These are phyloP conservation scores for Linnaemya vulpina DNA, from an alignment of 2,888 invertebrate genomes.

Conservation along the genomic window DNA sequence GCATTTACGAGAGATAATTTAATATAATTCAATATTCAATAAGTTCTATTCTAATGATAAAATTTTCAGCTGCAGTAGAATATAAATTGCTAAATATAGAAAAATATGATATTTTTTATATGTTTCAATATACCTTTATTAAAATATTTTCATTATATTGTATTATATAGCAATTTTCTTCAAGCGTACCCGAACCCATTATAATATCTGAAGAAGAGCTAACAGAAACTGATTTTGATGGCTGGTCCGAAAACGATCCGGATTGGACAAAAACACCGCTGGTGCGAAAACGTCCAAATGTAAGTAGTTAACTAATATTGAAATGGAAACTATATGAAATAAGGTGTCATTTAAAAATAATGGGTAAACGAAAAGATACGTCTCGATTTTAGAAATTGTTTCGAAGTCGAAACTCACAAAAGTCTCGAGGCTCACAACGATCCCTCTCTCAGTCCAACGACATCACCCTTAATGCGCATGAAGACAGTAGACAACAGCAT, in stretches of 20 bases:
- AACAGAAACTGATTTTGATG: constrained; percentile 41
- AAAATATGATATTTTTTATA: no score
- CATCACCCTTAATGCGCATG: constrained; percentile 46
- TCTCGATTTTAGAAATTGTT: constrained; percentile 59
- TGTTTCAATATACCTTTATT: no score
- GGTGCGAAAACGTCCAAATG: constrained; percentile 54
- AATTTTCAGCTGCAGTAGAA: no score
- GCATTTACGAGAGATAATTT: no score
- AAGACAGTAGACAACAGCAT: constrained; percentile 54
- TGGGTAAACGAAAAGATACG: constrained; percentile 56
- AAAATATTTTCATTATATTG: not conserved
- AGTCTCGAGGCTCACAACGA: constrained; percentile 18
- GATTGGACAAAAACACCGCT: constrained; percentile 75
- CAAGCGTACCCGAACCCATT: constrained; percentile 39
- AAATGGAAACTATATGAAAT: not conserved
- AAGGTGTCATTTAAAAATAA: constrained; percentile 42
- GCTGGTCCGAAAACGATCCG: constrained; percentile 71
- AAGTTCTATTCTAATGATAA: no score
- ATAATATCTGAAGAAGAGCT: constrained; percentile 57
- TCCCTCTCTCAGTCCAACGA: constrained; percentile 53
- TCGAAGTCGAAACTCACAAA: constrained; percentile 17
- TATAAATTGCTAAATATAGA: no score
- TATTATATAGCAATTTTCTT: not conserved
- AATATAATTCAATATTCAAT: no score
- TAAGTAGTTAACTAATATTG: constrained; percentile 52